Base-by-base conservation (phyloP, 2,888 invertebrate species). In the Tachystola acroxantha region DNA sequence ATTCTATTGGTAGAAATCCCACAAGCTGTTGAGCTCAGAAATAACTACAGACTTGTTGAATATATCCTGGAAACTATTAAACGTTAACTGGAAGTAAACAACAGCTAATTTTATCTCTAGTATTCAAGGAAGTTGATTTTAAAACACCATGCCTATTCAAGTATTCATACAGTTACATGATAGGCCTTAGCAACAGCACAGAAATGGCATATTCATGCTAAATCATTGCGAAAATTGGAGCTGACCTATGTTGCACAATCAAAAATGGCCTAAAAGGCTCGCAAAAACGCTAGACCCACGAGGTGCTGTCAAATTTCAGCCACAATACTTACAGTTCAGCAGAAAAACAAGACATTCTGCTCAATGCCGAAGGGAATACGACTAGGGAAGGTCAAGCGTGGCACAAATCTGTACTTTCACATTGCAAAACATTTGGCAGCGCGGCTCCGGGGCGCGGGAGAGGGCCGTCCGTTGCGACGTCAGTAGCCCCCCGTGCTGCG, bases 401-500 rank as follows among this genome's bases (percentile, higher is more conserved):
- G 81, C 85, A 82, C 81, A 74, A 78, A 81, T 82, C 73, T 66
- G 74, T 76, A 84, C 84, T 86, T 85, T 86, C 85, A 84, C 82
- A 81, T 86, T 86, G 84, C 85, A 84, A 86, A 86, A 85, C 80
- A 77, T 85, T 86, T 86, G 85, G 85, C 85, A 74, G 70, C 77
- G 69, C 82, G 84, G 84, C 85, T 72, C 72, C 78, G 67, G 68
- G 75, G 67, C 63, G 61, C 73, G 74, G 75, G 73, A 74, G 67
- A 9, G 24, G 6, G 16, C 16, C 3, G 16, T 3, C 72, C 63
- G 66, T 68, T 67, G 59, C 85, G 75, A 84, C 85, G 85, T 85
- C 85, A 86, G 85, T 85, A 81, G 70, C 68, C 74, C 74, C 72
- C 58, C 56, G 60, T 55, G 67, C 75, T 67, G 72, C 71, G 66